Evolutionary conservation across 2,113 vertebrate species (phyloP).

Genomic region (Sceloporus tristichus): DNA sequence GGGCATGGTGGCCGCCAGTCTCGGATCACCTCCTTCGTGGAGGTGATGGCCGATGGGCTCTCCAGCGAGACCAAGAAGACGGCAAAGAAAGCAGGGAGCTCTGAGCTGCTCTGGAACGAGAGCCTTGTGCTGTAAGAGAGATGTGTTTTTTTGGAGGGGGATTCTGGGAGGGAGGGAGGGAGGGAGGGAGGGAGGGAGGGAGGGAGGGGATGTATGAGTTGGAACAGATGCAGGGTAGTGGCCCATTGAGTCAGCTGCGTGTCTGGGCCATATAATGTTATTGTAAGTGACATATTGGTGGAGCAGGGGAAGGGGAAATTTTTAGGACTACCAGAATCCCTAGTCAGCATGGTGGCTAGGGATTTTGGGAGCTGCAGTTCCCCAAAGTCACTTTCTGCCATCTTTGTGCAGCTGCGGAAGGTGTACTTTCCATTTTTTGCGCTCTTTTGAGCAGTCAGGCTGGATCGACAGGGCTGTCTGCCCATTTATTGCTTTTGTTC

Average conservation of each 20-base stretch:
- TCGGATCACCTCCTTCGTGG: constrained; percentile 91
- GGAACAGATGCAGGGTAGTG: not conserved
- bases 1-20: constrained; percentile 82
- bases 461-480: too few relatives aligned
- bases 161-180: not conserved
- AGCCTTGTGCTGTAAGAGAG: constrained; percentile 87
- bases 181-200: not conserved
- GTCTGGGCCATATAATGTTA: too few relatives aligned
- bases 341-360: too few relatives aligned
- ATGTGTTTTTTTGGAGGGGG: too few relatives aligned
- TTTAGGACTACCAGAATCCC: too few relatives aligned
- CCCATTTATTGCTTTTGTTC: too few relatives aligned
- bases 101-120: constrained; percentile 95
- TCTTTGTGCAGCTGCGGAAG: too few relatives aligned
- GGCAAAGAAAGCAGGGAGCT: constrained; percentile 89
- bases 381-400: too few relatives aligned
- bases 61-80: constrained; percentile 94
- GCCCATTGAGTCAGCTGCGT: not conserved
- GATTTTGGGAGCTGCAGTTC: too few relatives aligned
- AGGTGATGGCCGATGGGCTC: constrained; percentile 90
- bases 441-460: too few relatives aligned
- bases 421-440: too few relatives aligned
- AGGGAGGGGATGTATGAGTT: not conserved
- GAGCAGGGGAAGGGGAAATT: not conserved
- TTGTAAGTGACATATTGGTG: not conserved